Base-by-base conservation (phyloP, 2,797 vertebrate species). In the Trematomus bernacchii region DNA sequence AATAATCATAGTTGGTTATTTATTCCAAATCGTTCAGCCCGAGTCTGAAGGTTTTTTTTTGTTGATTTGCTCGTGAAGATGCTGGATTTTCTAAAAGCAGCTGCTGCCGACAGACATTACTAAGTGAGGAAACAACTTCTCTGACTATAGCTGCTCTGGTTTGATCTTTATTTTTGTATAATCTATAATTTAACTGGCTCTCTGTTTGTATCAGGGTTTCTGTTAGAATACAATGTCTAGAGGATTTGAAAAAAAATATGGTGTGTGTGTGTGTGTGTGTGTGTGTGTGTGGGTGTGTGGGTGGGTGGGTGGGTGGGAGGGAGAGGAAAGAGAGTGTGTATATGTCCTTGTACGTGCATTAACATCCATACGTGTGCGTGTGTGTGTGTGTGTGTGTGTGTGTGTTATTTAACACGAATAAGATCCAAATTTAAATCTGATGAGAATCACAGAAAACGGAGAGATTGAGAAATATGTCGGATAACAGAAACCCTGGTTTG, bases 1-100 rank as follows among this genome's bases (percentile, higher is more conserved):
- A 42, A 14, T 55, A 5, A 57, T 37, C 58, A 62, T 13, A 21
- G 11, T 4, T 27, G 18, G 33, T 37, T 30, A 37, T 37, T 37
- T 37, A 9, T 37, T 37, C 33, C 33, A 37, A 37, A 9, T 37
- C 33, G 33, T 37, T 6, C 33, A 9, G 33, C 33, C 6, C 33
- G 3, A 72, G 8, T 51, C 61, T 64, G n/a, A 16, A 44, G 30
- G 30, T n/a, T 53, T 44, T 68, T 27, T 21, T 5, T 57, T 55
- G 40, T 4, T 3, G n/a, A n/a, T 64, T 3, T 59, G 30, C 40
- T 69, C 48, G 6, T 54, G 42, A 27, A 66, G 71, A 48, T 65
- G 66, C 77, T 71, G 77, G 65, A 69, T 42, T 42, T 64, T 68
- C 75, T 66, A 7, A 10, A 11, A 64, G 46, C 65, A 2, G 9